A percentile compares a stretch with the other conserved stretches of the same genome.
Evolutionary conservation across 2,113 vertebrate species (phyloP).

Genomic region (Prietella phreatophila): DNA sequence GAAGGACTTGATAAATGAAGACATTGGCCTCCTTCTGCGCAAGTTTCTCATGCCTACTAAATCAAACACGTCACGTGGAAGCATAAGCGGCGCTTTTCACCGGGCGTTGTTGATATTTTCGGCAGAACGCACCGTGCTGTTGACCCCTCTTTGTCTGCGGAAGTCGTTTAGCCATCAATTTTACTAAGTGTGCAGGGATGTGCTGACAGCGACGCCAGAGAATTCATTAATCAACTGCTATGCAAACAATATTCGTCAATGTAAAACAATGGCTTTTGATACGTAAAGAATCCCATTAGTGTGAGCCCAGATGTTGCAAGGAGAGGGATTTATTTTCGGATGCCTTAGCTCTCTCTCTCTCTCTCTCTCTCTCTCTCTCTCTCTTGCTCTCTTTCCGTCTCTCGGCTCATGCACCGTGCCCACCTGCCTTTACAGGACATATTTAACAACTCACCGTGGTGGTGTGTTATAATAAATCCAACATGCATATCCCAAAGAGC

Average conservation of each 20-base stretch:
- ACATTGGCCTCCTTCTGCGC: conserved; percentile 18
- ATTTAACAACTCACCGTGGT: conserved; percentile 47
- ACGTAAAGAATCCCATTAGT: conserved; percentile 51
- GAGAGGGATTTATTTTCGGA: conserved; percentile 50
- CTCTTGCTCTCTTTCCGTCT: neutral
- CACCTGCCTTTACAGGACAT: conserved; percentile 44
- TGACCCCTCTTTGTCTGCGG: conserved; percentile 60
- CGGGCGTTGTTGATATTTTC: conserved; percentile 54
- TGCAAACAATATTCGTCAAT: conserved; percentile 59
- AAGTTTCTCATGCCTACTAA: conserved; percentile 8
- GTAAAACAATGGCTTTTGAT: conserved; percentile 57
- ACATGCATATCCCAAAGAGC: conserved; percentile 23
- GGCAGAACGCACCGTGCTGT: conserved; percentile 41
- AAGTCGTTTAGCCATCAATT: conserved; percentile 52
- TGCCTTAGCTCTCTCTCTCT: neutral
- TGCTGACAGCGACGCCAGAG: conserved; percentile 48
- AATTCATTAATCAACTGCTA: conserved; percentile 65
- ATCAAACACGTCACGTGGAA: conserved; percentile 10
- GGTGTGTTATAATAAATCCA: conserved; percentile 55
- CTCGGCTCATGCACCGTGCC: neutral
- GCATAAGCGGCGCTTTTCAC: neutral
- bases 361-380: neutral
- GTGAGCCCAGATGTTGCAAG: conserved; percentile 47
- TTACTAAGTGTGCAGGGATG: conserved; percentile 28
- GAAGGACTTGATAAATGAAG: conserved; percentile 30